Evolutionary conservation across 2,888 invertebrate genomes (phyloP), one percentile per base, ranked within the genome.

Genomic region (Drosophila aldrichi): DNA sequence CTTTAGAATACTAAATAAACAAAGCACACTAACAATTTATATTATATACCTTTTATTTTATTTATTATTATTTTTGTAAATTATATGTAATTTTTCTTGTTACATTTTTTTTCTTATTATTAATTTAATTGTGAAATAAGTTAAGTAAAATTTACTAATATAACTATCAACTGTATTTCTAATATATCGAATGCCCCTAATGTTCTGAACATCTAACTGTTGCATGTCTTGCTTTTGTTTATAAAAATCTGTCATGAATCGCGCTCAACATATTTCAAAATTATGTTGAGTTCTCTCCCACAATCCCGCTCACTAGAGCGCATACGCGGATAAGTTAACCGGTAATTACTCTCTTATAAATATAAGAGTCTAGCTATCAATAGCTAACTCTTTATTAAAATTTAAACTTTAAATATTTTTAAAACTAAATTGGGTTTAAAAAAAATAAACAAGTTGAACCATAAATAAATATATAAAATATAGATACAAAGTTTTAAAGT

Each of bases 171-270:
- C 12, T 14, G 14, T 25, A 22, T n/a, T 3, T 22, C 14, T 4
- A 38, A 9, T 8, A 18, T 14, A 12, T 1, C 7, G 57, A 68
- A 55, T 48, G 44, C 29, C 44, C 57, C 32, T 18, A 49, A 36
- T 51, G 12, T 22, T 46, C 12, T 20, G 12, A 8, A 7, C 54
- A 52, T 56, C 68, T 41, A 88, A 72, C 83, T 83, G 83, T 83
- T 83, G 83, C 80, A 71, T 80, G 67, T 57, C 63, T 52, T 79
- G 79, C 71, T 81, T 70, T 68, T 85, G 77, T 82, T 82, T 79
- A 59, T 51, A 48, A 56, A 46, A 34, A 20, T n/a, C 41, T 46
- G 51, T 7, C 3, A 36, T 1, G 41, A 56, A 29, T 57, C 18
- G 9, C 12, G 8, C 46, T 60, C 36, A 20, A 18, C 25, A 51